These are phyloP conservation scores for Cepaea nemoralis DNA, from an alignment of 1,140 invertebrate genomes.

Conservation along the genomic window DNA sequence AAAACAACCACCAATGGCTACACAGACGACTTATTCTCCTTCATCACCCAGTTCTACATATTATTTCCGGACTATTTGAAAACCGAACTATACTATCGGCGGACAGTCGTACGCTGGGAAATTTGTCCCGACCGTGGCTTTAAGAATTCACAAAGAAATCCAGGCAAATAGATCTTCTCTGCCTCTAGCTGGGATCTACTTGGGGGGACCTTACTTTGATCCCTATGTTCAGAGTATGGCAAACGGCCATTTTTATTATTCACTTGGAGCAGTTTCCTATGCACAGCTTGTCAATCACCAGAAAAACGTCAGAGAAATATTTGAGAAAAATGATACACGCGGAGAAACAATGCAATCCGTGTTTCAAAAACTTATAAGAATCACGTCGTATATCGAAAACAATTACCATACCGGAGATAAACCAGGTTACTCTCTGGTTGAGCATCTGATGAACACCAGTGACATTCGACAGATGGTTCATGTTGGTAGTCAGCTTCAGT, in stretches of 20 bases:
- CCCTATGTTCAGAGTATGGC: not conserved
- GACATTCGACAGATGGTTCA: not conserved
- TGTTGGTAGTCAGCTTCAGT: not conserved
- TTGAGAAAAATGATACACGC: not conserved
- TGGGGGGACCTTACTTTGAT: conserved; percentile 30
- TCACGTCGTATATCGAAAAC: not conserved
- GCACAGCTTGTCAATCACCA: not conserved
- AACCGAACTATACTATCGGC: conserved; percentile 71
- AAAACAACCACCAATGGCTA: conserved; percentile 70
- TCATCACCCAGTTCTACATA: conserved; percentile 71
- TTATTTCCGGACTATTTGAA: conserved; percentile 66
- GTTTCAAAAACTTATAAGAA: not conserved
- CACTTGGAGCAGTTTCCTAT: not conserved
- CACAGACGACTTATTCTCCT: conserved; percentile 61
- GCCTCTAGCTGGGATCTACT: conserved; percentile 26
- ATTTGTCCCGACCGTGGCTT: conserved; percentile 83
- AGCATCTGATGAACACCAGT: not conserved
- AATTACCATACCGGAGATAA: not conserved
- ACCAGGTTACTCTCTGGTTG: not conserved
- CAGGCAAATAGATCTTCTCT: conserved; percentile 54
- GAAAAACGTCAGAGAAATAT: not conserved
- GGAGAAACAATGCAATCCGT: not conserved
- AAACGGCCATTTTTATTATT: not conserved
- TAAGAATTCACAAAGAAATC: conserved; percentile 80
- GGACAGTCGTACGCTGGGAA: conserved; percentile 73